Evolutionary conservation across 2,113 vertebrate species (phyloP).

Genomic region (Pelecanoides urinatrix): DNA sequence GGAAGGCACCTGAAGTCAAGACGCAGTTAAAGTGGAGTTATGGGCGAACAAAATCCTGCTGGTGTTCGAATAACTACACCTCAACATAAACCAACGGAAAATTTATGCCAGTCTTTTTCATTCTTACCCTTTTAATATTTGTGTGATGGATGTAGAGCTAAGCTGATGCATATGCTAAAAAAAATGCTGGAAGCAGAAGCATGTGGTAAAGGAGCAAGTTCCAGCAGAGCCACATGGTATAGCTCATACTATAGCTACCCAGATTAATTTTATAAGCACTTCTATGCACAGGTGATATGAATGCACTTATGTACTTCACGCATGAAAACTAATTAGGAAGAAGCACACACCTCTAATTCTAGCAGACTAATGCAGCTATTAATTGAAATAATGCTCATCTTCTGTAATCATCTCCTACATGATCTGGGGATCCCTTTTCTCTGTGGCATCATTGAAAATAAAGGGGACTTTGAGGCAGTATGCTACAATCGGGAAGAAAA

Average conservation of each 20-base stretch:
- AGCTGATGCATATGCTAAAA: neutral
- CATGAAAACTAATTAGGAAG: neutral
- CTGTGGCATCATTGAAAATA: neutral
- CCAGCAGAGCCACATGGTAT: neutral
- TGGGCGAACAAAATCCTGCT: neutral
- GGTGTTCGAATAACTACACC: neutral
- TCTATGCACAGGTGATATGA: neutral
- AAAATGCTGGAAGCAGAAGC: neutral
- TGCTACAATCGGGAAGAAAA: neutral
- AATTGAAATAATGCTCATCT: neutral
- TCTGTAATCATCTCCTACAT: neutral
- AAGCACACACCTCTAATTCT: neutral
- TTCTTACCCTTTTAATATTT: neutral
- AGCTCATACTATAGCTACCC: neutral
- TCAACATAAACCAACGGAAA: neutral
- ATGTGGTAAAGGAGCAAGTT: neutral
- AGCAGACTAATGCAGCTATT: neutral
- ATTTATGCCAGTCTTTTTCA: neutral
- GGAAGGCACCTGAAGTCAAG: neutral
- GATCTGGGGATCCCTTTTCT: neutral
- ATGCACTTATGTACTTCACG: neutral
- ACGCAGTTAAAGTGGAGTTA: neutral
- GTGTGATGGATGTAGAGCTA: neutral
- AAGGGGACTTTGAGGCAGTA: rapidly evolving
- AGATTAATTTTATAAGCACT: neutral